A percentile compares a stretch with the other conserved stretches of the same genome.
These are phyloP conservation scores for Volucella inflata DNA, from an alignment of 2,888 invertebrate genomes.

Conservation along the genomic window DNA sequence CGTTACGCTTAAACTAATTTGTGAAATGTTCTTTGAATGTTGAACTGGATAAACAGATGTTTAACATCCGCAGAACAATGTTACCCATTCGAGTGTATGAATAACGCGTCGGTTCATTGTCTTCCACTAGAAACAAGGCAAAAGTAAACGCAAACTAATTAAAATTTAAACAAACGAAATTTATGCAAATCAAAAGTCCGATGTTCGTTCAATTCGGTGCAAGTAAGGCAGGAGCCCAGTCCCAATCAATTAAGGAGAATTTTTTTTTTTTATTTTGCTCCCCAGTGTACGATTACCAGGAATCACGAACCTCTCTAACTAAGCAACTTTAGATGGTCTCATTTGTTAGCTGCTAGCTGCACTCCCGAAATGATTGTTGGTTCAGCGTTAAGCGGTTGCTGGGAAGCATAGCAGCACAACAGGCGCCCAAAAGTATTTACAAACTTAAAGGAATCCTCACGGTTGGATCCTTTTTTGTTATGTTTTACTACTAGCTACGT, in stretches of 20 bases:
- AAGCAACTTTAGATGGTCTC: constrained; percentile 48
- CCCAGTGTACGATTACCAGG: constrained; percentile 74
- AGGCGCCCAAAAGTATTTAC: constrained; percentile 65
- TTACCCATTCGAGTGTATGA: too few relatives aligned
- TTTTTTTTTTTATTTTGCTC: constrained; percentile 52
- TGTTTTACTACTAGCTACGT: constrained; percentile 43
- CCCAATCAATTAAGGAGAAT: constrained; percentile 79
- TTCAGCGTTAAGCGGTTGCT: constrained; percentile 25
- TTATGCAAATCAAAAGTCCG: constrained; percentile 82
- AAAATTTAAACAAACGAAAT: constrained; percentile 80
- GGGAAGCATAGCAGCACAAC: constrained; percentile 31
- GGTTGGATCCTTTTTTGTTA: constrained; percentile 4
- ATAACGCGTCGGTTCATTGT: constrained; percentile 40
- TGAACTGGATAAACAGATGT: too few relatives aligned
- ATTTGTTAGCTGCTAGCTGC: constrained; percentile 68
- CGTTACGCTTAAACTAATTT: too few relatives aligned
- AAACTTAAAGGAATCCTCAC: constrained; percentile 19
- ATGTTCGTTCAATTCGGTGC: constrained; percentile 40
- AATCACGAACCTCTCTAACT: constrained; percentile 71
- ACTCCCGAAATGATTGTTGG: constrained; percentile 65
- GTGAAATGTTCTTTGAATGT: too few relatives aligned
- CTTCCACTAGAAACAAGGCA: not conserved
- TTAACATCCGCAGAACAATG: too few relatives aligned
- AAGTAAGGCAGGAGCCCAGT: constrained; percentile 64
- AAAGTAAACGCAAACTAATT: constrained; percentile 79